A percentile compares a stretch with the other conserved stretches of the same genome.
Conservation (phyloP, 2,888 invertebrate genomes). For the Flexamia atlantica region DNA sequence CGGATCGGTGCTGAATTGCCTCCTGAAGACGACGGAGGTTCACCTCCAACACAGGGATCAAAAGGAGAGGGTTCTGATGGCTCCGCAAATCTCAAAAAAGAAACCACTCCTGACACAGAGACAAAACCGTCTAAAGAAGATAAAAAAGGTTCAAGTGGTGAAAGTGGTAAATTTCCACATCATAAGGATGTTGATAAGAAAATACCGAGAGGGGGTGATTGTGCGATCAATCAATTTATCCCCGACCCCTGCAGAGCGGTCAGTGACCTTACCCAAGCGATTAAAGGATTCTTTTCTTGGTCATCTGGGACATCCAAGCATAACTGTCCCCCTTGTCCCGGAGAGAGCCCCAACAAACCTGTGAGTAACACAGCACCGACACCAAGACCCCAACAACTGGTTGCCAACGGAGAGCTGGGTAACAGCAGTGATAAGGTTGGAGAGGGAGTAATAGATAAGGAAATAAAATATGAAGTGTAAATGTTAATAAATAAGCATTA, state of each 20-base stretch:
- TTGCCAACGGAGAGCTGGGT: background rate
- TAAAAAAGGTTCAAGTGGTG: background rate
- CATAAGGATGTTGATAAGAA: background rate
- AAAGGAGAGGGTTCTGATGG: background rate
- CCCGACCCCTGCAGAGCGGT: slow-evolving; percentile 41
- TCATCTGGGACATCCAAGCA: no score
- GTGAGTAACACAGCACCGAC: background rate
- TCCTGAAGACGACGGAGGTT: background rate
- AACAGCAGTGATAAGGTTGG: background rate
- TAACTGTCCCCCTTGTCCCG: background rate
- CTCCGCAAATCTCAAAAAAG: background rate
- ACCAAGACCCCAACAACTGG: background rate
- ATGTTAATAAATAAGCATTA: background rate
- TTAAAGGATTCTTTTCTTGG: background rate
- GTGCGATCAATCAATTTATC: slow-evolving; percentile 34
- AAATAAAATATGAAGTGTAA: slow-evolving; percentile 26
- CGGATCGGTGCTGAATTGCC: no score
- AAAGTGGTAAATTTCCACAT: background rate
- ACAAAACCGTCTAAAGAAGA: background rate
- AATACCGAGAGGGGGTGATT: background rate
- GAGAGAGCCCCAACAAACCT: background rate
- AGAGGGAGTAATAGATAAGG: background rate
- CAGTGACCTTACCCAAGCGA: background rate
- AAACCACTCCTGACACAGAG: background rate
- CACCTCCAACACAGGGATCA: background rate